Evolutionary conservation across 2,797 vertebrate genomes (phyloP), one percentile per base, ranked within the genome.

Genomic region (Pitangus sulphuratus): DNA sequence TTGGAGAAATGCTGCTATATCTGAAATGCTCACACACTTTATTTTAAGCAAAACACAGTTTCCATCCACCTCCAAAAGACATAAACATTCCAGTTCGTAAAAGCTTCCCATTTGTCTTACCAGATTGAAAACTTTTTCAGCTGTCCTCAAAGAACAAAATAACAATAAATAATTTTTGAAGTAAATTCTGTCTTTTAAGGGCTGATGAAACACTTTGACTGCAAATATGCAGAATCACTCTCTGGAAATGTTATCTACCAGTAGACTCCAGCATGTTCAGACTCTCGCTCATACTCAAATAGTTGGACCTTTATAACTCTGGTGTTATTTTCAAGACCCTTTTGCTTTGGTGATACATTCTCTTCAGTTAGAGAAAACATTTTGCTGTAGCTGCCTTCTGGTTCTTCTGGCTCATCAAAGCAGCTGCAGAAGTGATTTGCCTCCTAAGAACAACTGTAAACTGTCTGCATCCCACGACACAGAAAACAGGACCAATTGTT

Each of bases 391-490:
- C 62, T 62, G 39, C 22, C 95, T 50, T 89, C 83, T 83, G 54
- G 50, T 60, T 91, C 13, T 74, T 94, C 64, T 11, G 30, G 48
- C 81, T 93, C 84, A 62, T 56, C 1, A 0, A 48, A 79, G 91
- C 90, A 95, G 93, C 90, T 95, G 84, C 66, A 94, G 78, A 93
- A 91, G 75, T 53, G 81, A 93, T 93, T 84, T 87, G 70, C 77
- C 37, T 72, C 8, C 0, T 66, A 81, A 87, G 77, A 66, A 81
- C 40, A 77, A 37, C 50, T 56, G 72, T 50, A 76, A 93, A 90
- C 54, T 56, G 19, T 37, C 71, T 88, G 78, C 58, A 84, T 58
- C 76, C 51, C 87, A 90, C 47, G 53, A 70, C 51, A 75, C 50
- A 35, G 56, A 57, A 84, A 94, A 82, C 60, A 84, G 80, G 74